Percentiles rank a stretch among this genome's conserved stretches.
phyloP scores from a whole-genome alignment of 2,113 vertebrate genomes.

The Hypanus sabinus region DNA sequence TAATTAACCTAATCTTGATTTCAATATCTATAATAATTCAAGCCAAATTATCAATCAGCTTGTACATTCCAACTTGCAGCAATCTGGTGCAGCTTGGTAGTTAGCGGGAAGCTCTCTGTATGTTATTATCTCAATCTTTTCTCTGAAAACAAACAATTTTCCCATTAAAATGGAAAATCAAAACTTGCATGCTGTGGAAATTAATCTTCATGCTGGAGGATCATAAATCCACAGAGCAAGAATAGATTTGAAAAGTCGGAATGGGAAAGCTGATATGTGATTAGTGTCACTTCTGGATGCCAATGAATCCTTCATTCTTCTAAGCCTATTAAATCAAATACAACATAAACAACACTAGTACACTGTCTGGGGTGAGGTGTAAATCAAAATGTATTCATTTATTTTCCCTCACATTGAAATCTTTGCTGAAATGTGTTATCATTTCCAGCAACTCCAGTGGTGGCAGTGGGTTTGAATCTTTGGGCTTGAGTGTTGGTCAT shows the following conservation, averaged over 20 bases:
- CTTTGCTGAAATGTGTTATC: neutral
- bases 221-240: neutral
- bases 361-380: neutral
- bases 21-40: too few relatives aligned
- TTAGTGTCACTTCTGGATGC: neutral
- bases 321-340: neutral
- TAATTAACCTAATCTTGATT: neutral
- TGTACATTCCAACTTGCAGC: neutral
- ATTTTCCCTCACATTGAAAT: neutral
- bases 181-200: neutral
- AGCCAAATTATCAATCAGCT: neutral
- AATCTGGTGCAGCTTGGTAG: neutral
- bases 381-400: neutral
- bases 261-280: neutral
- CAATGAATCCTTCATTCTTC: neutral
- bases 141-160: neutral
- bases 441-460: neutral
- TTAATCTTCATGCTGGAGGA: neutral
- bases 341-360: neutral
- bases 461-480: neutral
- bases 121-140: neutral
- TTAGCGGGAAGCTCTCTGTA: neutral
- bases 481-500: neutral
- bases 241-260: neutral
- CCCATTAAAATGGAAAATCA: constrained; percentile 1